These are phyloP conservation scores for Nineta flava DNA, from an alignment of 2,888 invertebrate genomes.

Conservation along the genomic window DNA sequence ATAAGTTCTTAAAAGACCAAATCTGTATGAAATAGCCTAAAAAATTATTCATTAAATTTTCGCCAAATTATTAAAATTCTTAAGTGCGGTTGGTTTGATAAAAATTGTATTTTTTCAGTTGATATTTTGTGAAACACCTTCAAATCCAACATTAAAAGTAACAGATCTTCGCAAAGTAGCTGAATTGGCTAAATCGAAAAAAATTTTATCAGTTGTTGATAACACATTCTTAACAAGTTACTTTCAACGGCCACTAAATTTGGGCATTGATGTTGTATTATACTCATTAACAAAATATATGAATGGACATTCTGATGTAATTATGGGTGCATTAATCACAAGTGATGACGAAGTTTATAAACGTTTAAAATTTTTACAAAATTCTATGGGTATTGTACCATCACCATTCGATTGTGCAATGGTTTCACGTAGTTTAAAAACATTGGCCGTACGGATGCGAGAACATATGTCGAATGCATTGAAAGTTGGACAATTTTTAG, in stretches of 20 bases:
- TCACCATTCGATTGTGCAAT: slow-evolving; percentile 93
- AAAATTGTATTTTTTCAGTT: slow-evolving; percentile 31
- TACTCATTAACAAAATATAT: slow-evolving; percentile 18
- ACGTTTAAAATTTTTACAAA: slow-evolving; percentile 37
- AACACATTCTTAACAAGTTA: slow-evolving; percentile 16
- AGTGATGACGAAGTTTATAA: slow-evolving; percentile 24
- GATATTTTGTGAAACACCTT: slow-evolving; percentile 84
- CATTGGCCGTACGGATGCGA: slow-evolving; percentile 81
- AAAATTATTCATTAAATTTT: not conserved
- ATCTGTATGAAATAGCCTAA: too few species aligned
- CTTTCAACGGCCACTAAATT: slow-evolving; percentile 17
- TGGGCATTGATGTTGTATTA: slow-evolving; percentile 17
- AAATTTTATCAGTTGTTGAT: slow-evolving; percentile 13
- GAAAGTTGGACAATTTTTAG: slow-evolving; percentile 64
- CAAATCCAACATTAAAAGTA: slow-evolving; percentile 74
- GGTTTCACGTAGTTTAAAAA: slow-evolving; percentile 87
- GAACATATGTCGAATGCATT: slow-evolving; percentile 68
- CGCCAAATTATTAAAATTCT: not conserved
- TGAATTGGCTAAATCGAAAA: slow-evolving; percentile 34
- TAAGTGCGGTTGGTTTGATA: not conserved
- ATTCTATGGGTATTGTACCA: slow-evolving; percentile 85
- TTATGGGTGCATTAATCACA: slow-evolving; percentile 15
- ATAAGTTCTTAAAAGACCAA: too few species aligned
- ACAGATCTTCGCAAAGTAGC: slow-evolving; percentile 57
- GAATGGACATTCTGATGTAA: slow-evolving; percentile 18